phyloP scores from a whole-genome alignment of 2,113 vertebrate genomes.

The Atrichornis clamosus region DNA sequence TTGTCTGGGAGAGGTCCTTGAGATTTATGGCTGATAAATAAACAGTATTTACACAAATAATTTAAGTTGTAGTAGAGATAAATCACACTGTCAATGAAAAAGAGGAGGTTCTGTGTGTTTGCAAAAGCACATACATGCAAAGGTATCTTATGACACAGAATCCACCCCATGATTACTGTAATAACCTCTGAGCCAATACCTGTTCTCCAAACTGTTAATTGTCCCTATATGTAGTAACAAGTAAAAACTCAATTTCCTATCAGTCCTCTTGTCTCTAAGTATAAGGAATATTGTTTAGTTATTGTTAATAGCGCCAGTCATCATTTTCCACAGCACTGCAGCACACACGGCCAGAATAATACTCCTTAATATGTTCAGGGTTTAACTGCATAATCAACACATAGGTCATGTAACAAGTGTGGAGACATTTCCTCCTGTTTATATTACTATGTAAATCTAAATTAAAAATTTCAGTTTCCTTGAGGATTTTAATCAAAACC shows the following conservation, averaged over 20 bases:
- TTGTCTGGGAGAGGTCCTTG: neutral
- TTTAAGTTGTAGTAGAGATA: neutral
- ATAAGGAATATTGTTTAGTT: neutral
- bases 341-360: neutral
- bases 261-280: neutral
- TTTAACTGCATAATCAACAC: neutral
- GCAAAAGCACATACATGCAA: neutral
- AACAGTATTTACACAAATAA: neutral
- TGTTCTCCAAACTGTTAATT: neutral
- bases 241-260: neutral
- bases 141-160: neutral
- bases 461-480: neutral
- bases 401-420: neutral
- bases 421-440: neutral
- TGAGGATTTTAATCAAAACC: neutral
- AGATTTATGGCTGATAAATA: neutral
- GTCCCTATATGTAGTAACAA: neutral
- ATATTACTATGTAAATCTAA: neutral
- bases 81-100: neutral
- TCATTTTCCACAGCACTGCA: neutral
- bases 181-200: neutral
- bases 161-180: neutral
- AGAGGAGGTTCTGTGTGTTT: neutral
- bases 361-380: neutral
- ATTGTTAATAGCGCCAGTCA: neutral